Base-by-base conservation (phyloP, 2,113 vertebrate species). In the Oceanodroma tethys region DNA sequence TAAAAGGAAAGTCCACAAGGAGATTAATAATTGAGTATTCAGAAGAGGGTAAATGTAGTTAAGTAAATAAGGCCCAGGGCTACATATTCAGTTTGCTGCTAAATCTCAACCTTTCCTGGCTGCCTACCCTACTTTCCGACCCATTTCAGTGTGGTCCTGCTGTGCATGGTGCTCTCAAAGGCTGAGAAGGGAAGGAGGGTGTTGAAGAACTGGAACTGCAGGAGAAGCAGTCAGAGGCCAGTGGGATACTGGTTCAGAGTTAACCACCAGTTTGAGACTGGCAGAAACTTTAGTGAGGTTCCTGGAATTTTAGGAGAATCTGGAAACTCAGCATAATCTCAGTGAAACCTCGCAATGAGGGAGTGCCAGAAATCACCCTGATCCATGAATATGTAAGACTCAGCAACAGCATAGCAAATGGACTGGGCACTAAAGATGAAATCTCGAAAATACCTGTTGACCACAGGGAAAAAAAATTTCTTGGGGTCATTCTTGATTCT, bases 1-100 rank as follows among this genome's bases (percentile, higher is more conserved):
- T 93, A 76, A 90, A 85, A 93, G 68, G n/a, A 83, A 94, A 93
- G 85, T 92, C 88, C 88, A 86, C 68, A 70, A 93, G 90, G 85
- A 95, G 90, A 97, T 94, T 95, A 94, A 96, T 92, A 97, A 97
- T 93, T 94, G 70, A 96, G 74, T 59, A 86, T 95, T 95, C 75
- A 92, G 90, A 59, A 93, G 90, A 90, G 59, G 86, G 88, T 94
- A 96, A 95, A 94, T 78, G 63, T 67, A 93, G 72, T 93, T 95
- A 92, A 96, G 72, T 93, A 94, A 96, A 96, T 90, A 95, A 95
- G 82, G 90, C 85, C 85, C 79, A 93, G 79, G 85, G 90, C 90
- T 81, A 93, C 63, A 36, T n/a, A 88, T 93, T 86, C 82, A 88
- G 53, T n/a, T n/a, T 32, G 13, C 32, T 78, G 67, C 29, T 86